Evolutionary conservation across 2,888 invertebrate species (phyloP), one percentile per base, ranked within the genome.

Genomic region (Carabus problematicus): DNA sequence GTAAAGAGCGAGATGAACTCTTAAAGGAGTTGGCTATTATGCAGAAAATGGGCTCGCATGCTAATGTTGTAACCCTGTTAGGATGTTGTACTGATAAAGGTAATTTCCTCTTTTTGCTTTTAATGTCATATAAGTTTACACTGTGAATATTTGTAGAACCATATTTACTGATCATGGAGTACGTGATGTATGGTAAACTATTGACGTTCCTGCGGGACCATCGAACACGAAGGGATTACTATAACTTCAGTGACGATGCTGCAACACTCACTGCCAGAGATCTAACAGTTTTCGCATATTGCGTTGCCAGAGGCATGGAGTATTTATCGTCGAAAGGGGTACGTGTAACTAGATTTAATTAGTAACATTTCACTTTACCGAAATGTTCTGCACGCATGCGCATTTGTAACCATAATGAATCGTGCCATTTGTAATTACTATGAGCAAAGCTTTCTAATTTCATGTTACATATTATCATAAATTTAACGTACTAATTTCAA

Each of bases 21-120:
- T 83, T 90, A 40, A 86, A 89, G 47, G 91, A 92, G 76, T 84
- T 91, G 70, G 87, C 88, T 74, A 91, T 94, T 69, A 92, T 94
- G 91, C 91, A 93, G 79, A 91, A 91, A 77, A 86, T 94, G 68
- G 92, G 92, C 19, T 89, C 90, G 1, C 94, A 94, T 82, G 89
- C 90, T 0, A 94, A 94, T 80, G 91, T 94, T 68, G 93, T 94
- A 41, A 91, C 91, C 0, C 82, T 94, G 39, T 82, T 93, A 1
- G 94, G 93, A 60, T 92, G 93, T 79, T 94, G 94, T 78, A 90
- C 93, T 49, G 91, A 92, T 79, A 89, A 89, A 85, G 93, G 93
- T 93, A 77, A 77, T 77, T 29, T 29, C 6, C 29, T 2, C 29
- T 40, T 18, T 54, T 60, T 9, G 16, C 49, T 4, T 52, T n/a